These are phyloP conservation scores for Cataglyphis albicans DNA, from an alignment of 2,888 invertebrate species.

Conservation along the genomic window DNA sequence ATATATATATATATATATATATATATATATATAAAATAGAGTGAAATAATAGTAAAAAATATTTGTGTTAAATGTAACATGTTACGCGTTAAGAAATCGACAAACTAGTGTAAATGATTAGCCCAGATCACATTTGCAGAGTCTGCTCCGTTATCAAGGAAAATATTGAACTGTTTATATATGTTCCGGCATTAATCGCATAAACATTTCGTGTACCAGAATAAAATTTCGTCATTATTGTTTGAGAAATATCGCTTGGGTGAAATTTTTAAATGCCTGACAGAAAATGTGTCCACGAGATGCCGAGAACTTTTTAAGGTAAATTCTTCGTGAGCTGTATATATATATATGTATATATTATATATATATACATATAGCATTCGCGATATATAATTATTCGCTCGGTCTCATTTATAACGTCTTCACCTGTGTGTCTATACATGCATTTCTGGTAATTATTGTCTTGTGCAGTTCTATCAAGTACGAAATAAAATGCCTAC, in stretches of 20 bases:
- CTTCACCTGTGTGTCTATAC: constrained; percentile 57
- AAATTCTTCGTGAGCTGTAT: constrained; percentile 24
- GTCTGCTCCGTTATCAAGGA: constrained; percentile 6
- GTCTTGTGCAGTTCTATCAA: constrained; percentile 71
- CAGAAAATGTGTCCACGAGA: constrained; percentile 10
- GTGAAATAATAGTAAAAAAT: constrained; percentile 9
- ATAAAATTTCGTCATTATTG: not conserved
- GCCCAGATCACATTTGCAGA: not conserved
- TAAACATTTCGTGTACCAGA: not conserved
- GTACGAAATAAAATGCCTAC: constrained; percentile 75
- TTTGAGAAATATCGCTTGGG: too few species aligned
- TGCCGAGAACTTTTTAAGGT: constrained; percentile 39
- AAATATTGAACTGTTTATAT: not conserved
- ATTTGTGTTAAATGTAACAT: constrained; percentile 36
- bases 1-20: too few species aligned
- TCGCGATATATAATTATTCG: constrained; percentile 36
- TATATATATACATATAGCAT: not conserved
- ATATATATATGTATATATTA: too few species aligned
- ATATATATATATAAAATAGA: not conserved
- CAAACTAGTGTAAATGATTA: constrained; percentile 24
- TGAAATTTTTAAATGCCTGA: not conserved
- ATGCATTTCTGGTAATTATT: constrained; percentile 73
- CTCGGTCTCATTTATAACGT: constrained; percentile 47
- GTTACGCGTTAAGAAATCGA: constrained; percentile 18
- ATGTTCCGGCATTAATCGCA: constrained; percentile 6